Conservation (phyloP, 2,888 invertebrate species). For the Tethea ocularis region DNA sequence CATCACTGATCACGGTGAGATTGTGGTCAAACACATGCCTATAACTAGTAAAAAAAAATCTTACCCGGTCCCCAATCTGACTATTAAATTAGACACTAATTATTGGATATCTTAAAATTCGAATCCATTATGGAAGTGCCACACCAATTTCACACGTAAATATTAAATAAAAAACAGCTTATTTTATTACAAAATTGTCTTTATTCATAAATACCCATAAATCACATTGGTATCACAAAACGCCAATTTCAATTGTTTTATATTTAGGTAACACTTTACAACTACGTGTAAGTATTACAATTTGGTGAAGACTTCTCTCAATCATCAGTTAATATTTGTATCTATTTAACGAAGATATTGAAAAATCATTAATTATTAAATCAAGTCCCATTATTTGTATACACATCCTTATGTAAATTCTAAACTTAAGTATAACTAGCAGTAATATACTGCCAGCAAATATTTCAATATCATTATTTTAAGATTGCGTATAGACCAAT, state of each 20-base stretch:
- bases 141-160: conserved; percentile 11
- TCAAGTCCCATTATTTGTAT: neutral
- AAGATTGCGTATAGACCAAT: conserved; percentile 1
- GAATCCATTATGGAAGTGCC: too few relatives aligned
- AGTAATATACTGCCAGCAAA: conserved; percentile 50
- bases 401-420: neutral
- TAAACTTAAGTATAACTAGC: conserved; percentile 22
- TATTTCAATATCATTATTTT: conserved; percentile 8
- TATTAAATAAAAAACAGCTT: neutral
- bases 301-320: neutral
- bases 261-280: neutral
- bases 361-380: too few relatives aligned
- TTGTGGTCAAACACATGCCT: too few relatives aligned
- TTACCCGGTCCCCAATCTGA: too few relatives aligned
- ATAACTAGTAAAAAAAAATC: too few relatives aligned
- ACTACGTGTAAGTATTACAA: neutral
- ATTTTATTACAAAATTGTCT: conserved; percentile 36
- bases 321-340: neutral
- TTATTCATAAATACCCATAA: conserved; percentile 69
- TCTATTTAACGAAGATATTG: neutral
- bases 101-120: too few relatives aligned
- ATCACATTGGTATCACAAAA: conserved; percentile 68
- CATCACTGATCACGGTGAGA: too few relatives aligned
- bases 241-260: conserved; percentile 24
- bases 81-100: too few relatives aligned